A percentile compares a stretch with the other conserved stretches of the same genome.
Evolutionary conservation across 2,797 vertebrate genomes (phyloP).

Genomic region (Falco peregrinus): DNA sequence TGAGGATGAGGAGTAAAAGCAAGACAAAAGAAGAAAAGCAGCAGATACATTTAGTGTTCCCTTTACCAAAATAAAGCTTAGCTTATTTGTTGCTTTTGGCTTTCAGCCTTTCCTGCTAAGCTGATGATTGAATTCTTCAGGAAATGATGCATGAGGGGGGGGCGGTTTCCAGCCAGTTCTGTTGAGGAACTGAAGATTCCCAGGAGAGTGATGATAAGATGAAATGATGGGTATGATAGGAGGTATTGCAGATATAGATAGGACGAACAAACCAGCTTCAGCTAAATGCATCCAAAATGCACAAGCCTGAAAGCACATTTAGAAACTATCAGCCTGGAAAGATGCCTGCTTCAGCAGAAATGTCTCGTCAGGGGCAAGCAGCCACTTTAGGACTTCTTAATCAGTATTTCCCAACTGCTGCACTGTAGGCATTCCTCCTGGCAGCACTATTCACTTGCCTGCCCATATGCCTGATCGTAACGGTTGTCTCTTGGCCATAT

Average conservation of each 20-base stretch:
- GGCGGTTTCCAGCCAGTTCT: conserved; percentile 1
- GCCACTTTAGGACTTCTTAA: neutral
- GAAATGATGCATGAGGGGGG: neutral
- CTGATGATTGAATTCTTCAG: conserved; percentile 12
- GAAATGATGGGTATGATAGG: neutral
- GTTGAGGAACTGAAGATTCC: conserved; percentile 5
- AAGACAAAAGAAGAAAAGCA: neutral
- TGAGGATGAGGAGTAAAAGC: neutral
- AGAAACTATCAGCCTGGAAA: conserved; percentile 12
- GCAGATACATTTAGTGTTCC: neutral
- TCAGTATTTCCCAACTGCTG: conserved; percentile 21
- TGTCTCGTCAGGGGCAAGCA: neutral
- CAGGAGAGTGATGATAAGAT: neutral
- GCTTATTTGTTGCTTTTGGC: conserved; percentile 16
- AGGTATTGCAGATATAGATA: neutral
- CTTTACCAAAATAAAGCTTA: neutral
- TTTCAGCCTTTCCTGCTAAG: neutral
- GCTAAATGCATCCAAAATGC: neutral
- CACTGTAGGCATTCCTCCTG: conserved; percentile 5
- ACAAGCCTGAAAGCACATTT: neutral
- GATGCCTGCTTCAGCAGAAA: conserved; percentile 20
- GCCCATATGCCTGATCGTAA: neutral
- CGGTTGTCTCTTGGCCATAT: neutral
- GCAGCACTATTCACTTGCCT: neutral
- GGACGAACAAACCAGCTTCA: conserved; percentile 9